A percentile compares a stretch with the other conserved stretches of the same genome.
phyloP scores from a whole-genome alignment of 2,797 vertebrate genomes.

The Percopsis omiscomaycus region DNA sequence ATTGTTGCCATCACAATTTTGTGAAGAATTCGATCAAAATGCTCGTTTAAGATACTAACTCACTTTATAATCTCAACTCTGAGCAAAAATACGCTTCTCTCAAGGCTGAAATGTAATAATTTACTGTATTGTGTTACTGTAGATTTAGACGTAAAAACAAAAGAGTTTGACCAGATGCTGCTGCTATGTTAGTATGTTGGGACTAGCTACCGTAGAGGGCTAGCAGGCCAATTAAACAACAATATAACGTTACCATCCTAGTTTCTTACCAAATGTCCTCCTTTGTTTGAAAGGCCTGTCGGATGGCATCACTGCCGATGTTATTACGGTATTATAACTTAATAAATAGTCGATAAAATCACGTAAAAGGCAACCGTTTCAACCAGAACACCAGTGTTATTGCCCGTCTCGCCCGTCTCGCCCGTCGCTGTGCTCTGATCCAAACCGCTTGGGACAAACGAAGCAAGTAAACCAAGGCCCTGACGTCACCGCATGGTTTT shows the following conservation, averaged over 20 bases:
- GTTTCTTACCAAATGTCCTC: slow-evolving; percentile 89
- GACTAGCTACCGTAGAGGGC: slow-evolving; percentile 5
- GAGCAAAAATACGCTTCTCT: no score
- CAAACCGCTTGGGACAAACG: slow-evolving; percentile 61
- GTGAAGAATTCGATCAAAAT: background rate
- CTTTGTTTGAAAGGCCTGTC: slow-evolving; percentile 95
- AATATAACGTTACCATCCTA: slow-evolving; percentile 6
- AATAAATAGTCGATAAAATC: background rate
- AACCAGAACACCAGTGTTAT: background rate
- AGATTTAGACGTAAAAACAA: no score
- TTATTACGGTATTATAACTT: background rate
- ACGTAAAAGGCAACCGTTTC: background rate
- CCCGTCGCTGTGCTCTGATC: slow-evolving; percentile 32
- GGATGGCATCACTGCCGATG: slow-evolving; percentile 82
- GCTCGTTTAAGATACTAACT: no score
- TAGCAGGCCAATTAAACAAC: slow-evolving; percentile 23
- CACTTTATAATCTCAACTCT: no score
- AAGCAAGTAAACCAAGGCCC: slow-evolving; percentile 44
- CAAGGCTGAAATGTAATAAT: no score
- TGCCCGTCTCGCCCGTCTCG: slow-evolving; percentile 21
- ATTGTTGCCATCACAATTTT: no score
- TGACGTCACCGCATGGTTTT: slow-evolving; percentile 71
- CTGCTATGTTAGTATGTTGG: no score
- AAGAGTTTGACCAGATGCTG: no score
- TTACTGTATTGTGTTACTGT: no score